Evolutionary conservation across 2,888 invertebrate genomes (phyloP).

Genomic region (Philereme vetulata): DNA sequence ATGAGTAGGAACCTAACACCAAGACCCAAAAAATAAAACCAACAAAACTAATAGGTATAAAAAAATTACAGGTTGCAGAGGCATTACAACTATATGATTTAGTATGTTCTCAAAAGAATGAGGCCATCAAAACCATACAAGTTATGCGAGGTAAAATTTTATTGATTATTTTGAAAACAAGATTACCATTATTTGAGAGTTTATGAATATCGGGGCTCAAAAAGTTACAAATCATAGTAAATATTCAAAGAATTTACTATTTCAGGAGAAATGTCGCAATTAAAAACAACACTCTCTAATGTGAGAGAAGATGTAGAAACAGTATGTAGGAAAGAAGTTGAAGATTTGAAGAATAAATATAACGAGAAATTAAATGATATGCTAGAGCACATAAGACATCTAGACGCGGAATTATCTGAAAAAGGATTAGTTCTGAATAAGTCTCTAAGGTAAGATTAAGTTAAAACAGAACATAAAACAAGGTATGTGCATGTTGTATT

Average conservation of each 20-base stretch:
- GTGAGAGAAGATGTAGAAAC: slow-evolving; percentile 82
- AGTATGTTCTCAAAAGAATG: slow-evolving; percentile 67
- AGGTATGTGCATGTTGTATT: too few relatives aligned
- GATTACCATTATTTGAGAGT: too few relatives aligned
- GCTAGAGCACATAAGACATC: slow-evolving; percentile 80
- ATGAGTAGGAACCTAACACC: too few relatives aligned
- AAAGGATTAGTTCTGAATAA: slow-evolving; percentile 82
- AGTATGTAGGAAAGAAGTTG: slow-evolving; percentile 84
- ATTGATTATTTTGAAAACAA: too few relatives aligned
- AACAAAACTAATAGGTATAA: too few relatives aligned
- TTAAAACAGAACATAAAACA: neutral
- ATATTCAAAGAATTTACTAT: slow-evolving; percentile 27
- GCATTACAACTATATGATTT: slow-evolving; percentile 74
- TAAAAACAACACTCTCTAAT: slow-evolving; percentile 79
- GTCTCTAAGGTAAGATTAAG: slow-evolving; percentile 57
- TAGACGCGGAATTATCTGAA: slow-evolving; percentile 83
- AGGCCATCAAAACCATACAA: slow-evolving; percentile 59
- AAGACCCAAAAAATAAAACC: neutral
- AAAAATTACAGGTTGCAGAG: slow-evolving; percentile 66
- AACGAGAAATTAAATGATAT: slow-evolving; percentile 84
- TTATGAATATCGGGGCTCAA: too few relatives aligned
- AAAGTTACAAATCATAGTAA: neutral
- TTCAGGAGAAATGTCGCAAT: slow-evolving; percentile 80
- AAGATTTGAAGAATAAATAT: slow-evolving; percentile 81
- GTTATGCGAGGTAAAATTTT: slow-evolving; percentile 57